phyloP scores from a whole-genome alignment of 2,888 invertebrate species.

The Sarcophaga variegata region DNA sequence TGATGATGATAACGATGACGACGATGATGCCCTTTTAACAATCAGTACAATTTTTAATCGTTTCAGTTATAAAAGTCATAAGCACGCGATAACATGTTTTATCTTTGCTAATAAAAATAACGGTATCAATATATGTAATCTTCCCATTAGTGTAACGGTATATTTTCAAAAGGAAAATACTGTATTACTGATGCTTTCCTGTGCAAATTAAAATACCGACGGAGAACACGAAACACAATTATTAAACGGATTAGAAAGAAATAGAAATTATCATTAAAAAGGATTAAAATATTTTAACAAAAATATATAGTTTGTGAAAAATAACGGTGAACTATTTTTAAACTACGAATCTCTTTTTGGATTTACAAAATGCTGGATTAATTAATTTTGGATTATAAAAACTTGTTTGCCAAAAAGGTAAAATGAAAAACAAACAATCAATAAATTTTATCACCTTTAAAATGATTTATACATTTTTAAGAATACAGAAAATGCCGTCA shows the following conservation, averaged over 20 bases:
- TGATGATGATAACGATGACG: constrained; percentile 2
- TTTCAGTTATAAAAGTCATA: constrained; percentile 66
- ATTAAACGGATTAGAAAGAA: background rate
- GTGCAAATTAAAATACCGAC: constrained; percentile 37
- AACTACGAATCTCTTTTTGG: too few species aligned
- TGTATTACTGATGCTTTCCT: background rate
- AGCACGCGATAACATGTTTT: constrained; percentile 66
- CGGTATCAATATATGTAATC: constrained; percentile 8
- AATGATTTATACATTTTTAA: too few species aligned
- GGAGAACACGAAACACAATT: constrained; percentile 12
- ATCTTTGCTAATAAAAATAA: constrained; percentile 49
- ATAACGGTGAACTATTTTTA: too few species aligned
- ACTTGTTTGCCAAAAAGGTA: too few species aligned
- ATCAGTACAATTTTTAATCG: constrained; percentile 67
- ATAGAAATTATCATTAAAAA: background rate
- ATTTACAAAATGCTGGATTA: too few species aligned
- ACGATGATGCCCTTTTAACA: constrained; percentile 58
- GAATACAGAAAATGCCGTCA: too few species aligned
- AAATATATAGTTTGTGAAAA: too few species aligned
- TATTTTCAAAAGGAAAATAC: background rate
- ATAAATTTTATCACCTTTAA: too few species aligned
- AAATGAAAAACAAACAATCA: too few species aligned
- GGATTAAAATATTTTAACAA: too few species aligned
- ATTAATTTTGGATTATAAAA: too few species aligned
- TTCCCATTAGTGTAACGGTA: constrained; percentile 5